These are phyloP conservation scores for Gymnorhina tibicen DNA, from an alignment of 2,113 vertebrate genomes.

Conservation along the genomic window DNA sequence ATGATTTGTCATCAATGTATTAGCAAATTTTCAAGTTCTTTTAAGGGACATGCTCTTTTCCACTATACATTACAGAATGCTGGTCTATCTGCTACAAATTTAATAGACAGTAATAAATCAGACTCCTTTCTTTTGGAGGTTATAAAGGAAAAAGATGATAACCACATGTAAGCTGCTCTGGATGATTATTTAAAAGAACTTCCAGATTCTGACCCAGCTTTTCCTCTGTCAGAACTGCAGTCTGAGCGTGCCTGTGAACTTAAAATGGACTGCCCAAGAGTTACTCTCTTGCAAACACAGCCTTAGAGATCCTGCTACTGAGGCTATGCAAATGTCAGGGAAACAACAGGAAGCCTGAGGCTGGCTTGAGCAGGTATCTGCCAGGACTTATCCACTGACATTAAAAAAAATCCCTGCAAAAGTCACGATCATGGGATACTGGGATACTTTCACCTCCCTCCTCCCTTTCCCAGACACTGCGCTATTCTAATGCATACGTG, in stretches of 20 bases:
- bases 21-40: not conserved
- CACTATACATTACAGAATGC: not conserved
- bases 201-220: not conserved
- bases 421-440: not conserved
- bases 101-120: not conserved
- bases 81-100: not conserved
- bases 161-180: not conserved
- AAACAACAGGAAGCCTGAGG: not conserved
- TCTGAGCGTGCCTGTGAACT: not conserved
- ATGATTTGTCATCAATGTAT: not conserved
- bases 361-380: not conserved
- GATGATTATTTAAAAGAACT: not conserved
- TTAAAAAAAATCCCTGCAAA: not conserved
- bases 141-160: not conserved
- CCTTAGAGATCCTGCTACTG: not conserved
- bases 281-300: not conserved
- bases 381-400: not conserved
- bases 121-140: not conserved
- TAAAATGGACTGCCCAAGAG: not conserved
- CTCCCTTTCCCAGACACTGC: not conserved
- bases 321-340: not conserved
- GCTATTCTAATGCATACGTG: not conserved
- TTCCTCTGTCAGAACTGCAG: not conserved
- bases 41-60: not conserved
- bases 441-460: not conserved